phyloP scores from a whole-genome alignment of 2,113 vertebrate species.

The Chionis minor region DNA sequence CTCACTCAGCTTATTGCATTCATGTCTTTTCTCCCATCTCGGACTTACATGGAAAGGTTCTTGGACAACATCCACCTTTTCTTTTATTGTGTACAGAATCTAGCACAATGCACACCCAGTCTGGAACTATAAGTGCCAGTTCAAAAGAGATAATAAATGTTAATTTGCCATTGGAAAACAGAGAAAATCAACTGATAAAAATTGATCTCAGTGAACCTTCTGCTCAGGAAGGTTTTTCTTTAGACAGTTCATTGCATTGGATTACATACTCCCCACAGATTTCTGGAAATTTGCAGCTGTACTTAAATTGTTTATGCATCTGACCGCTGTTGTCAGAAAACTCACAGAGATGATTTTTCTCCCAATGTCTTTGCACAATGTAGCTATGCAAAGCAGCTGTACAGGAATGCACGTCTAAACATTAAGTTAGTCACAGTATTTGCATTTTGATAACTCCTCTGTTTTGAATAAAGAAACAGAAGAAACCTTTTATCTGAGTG shows the following conservation, averaged over 20 bases:
- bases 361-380: not conserved
- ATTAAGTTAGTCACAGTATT: constrained; percentile 66
- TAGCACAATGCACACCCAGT: not conserved
- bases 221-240: not conserved
- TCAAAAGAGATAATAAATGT: not conserved
- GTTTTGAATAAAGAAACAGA: constrained; percentile 55
- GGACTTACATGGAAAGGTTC: not conserved
- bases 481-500: constrained; percentile 43
- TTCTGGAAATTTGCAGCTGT: not conserved
- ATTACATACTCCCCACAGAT: not conserved
- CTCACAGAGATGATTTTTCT: not conserved
- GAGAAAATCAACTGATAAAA: not conserved
- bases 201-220: not conserved
- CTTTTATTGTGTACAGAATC: not conserved
- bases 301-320: not conserved
- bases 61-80: not conserved
- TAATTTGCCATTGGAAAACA: not conserved
- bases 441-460: constrained; percentile 75
- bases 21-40: not conserved
- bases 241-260: not conserved
- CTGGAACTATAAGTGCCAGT: not conserved
- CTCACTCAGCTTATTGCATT: not conserved
- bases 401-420: constrained; percentile 43
- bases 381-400: not conserved
- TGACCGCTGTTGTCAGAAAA: not conserved